Conservation (phyloP, 2,113 vertebrate genomes). For the Otis tarda region DNA sequence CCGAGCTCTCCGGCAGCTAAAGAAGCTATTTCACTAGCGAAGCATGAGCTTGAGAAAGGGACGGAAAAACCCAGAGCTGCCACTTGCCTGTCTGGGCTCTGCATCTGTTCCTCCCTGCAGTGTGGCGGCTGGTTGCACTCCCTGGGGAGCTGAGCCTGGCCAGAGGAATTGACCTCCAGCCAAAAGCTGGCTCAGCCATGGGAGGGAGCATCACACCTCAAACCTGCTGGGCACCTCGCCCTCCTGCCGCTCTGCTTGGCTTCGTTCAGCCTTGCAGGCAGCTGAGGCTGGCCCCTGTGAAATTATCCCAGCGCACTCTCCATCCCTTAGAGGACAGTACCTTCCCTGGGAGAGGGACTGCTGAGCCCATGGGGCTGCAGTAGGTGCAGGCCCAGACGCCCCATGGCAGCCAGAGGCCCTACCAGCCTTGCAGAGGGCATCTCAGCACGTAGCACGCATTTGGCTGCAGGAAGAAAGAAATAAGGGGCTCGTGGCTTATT, state of each 20-base stretch:
- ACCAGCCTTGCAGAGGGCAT: accelerated
- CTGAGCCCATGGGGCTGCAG: background rate
- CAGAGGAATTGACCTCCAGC: background rate
- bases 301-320: background rate
- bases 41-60: background rate
- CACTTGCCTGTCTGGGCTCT: background rate
- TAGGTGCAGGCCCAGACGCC: background rate
- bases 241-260: background rate
- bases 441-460: background rate
- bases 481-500: accelerated
- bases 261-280: background rate
- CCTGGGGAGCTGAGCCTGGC: background rate
- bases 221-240: background rate
- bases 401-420: background rate
- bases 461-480: background rate
- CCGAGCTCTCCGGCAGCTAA: background rate
- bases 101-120: background rate
- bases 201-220: background rate
- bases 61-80: background rate
- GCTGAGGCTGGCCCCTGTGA: background rate
- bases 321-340: background rate
- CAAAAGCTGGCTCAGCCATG: background rate
- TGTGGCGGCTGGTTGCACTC: background rate
- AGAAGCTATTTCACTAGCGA: background rate
- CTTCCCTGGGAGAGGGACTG: background rate